A percentile compares a stretch with the other conserved stretches of the same genome.
These are phyloP conservation scores for Meghimatium bilineatum DNA, from an alignment of 2,888 invertebrate species.

Conservation along the genomic window DNA sequence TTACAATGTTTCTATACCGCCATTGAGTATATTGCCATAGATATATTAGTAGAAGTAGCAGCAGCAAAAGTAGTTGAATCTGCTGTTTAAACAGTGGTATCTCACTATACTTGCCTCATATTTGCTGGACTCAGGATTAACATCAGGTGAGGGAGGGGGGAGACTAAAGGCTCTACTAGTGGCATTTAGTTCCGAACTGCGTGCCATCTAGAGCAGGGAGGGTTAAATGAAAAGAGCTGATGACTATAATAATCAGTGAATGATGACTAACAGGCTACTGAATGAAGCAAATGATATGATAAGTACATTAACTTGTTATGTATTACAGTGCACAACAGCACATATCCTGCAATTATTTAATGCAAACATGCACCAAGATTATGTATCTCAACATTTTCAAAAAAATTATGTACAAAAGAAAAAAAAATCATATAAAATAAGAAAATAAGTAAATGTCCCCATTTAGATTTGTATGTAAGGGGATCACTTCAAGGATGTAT, in stretches of 20 bases:
- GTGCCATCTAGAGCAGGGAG: constrained; percentile 68
- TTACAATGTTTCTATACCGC: not conserved
- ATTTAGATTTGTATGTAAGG: no score
- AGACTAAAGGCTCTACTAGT: constrained; percentile 56
- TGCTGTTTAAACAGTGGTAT: not conserved
- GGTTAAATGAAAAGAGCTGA: constrained; percentile 4
- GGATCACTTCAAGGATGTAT: no score
- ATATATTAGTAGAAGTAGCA: not conserved
- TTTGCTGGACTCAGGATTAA: constrained; percentile 56
- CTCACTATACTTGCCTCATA: constrained; percentile 64
- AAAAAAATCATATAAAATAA: no score
- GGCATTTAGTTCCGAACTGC: constrained; percentile 68
- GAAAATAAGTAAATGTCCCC: no score
- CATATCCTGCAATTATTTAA: no score
- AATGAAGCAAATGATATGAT: not conserved
- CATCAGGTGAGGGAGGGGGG: constrained; percentile 56
- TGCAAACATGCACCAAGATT: not conserved
- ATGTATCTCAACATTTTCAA: not conserved
- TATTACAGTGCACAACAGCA: no score
- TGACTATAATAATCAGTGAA: not conserved
- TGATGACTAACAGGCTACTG: not conserved
- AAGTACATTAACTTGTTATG: not conserved
- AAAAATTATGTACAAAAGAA: not conserved
- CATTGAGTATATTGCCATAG: not conserved
- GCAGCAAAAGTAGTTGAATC: no score